These are phyloP conservation scores for Acanthis flammea DNA, from an alignment of 2,797 vertebrate species.

Conservation along the genomic window DNA sequence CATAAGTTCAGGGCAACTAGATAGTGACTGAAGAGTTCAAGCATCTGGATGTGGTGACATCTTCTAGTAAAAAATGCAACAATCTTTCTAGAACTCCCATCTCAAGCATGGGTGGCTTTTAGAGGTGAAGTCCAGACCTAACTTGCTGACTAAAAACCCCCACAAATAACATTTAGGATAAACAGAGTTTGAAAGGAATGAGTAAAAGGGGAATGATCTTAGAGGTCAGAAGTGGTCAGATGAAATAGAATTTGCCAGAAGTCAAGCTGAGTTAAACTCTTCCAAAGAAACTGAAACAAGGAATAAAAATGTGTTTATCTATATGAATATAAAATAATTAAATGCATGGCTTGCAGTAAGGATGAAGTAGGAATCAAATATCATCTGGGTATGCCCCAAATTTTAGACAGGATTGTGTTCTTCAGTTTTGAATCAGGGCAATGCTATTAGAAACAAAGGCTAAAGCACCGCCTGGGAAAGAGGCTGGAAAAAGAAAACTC, in stretches of 20 bases:
- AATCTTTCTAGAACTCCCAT: not conserved
- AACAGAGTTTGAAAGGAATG: not conserved
- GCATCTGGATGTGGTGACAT: not conserved
- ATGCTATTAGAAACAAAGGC: not conserved
- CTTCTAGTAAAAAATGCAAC: not conserved
- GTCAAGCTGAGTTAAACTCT: not conserved
- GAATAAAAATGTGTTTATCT: not conserved
- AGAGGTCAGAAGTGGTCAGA: not conserved
- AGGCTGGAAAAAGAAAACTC: not conserved
- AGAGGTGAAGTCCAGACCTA: not conserved
- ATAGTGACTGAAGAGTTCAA: not conserved
- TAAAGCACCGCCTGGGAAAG: not conserved
- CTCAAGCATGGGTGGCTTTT: not conserved
- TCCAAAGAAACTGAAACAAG: not conserved
- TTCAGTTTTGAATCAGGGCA: not conserved
- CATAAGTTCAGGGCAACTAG: not conserved
- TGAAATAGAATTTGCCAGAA: slow-evolving; percentile 3
- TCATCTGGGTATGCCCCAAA: not conserved
- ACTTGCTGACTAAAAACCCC: not conserved
- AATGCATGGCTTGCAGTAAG: not conserved
- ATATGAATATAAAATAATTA: not conserved
- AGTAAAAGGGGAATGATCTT: not conserved
- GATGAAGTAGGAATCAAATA: not conserved
- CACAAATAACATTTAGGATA: not conserved
- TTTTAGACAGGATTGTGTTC: not conserved